Conservation (phyloP, 2,797 vertebrate species). For the Phyllotis vaccarum region DNA sequence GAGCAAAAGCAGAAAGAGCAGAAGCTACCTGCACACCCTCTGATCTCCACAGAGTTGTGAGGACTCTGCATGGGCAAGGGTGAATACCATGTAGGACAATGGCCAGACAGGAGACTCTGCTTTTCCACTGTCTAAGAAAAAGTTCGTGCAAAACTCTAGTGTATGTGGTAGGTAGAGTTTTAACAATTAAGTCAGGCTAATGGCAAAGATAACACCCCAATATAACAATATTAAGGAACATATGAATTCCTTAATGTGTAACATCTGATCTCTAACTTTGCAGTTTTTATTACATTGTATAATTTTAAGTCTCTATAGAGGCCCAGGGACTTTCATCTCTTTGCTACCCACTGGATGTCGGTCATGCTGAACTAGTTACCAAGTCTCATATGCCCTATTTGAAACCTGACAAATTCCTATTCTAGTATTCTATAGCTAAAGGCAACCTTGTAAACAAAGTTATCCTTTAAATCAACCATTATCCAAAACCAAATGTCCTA, state of each 20-base stretch:
- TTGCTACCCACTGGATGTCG: not conserved
- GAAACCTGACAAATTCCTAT: not conserved
- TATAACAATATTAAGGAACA: not conserved
- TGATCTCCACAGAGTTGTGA: not conserved
- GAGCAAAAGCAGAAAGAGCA: not conserved
- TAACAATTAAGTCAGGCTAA: too few species aligned
- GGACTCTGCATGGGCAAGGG: fast-evolving
- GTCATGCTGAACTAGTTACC: not conserved
- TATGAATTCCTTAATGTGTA: not conserved
- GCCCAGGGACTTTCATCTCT: not conserved
- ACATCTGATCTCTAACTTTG: not conserved
- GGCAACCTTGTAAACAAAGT: slow-evolving; percentile 21
- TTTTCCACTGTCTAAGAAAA: not conserved
- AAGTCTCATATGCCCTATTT: not conserved
- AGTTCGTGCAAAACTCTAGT: not conserved
- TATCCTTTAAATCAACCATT: not conserved
- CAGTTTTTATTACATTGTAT: not conserved
- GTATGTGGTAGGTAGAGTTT: not conserved
- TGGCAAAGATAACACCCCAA: not conserved
- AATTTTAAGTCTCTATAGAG: not conserved
- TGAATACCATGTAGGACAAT: not conserved
- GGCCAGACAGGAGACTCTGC: not conserved
- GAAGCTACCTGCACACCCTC: not conserved
- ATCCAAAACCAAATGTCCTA: slow-evolving; percentile 17
- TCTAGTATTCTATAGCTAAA: not conserved